Conservation (phyloP, 2,113 vertebrate genomes). For the Telmatochromis brichardi region DNA sequence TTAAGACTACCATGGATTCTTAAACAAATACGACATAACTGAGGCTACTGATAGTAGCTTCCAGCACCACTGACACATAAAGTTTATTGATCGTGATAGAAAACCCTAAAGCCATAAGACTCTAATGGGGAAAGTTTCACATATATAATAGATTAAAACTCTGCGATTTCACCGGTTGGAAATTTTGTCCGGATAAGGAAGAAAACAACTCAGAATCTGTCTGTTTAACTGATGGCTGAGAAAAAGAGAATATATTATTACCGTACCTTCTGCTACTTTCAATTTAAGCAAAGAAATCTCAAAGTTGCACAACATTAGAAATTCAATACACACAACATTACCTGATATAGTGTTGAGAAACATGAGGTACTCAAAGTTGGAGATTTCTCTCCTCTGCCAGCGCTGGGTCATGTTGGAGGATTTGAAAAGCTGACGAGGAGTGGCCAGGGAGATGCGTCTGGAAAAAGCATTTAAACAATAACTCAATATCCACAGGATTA, state of each 20-base stretch:
- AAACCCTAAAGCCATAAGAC: constrained; percentile 5
- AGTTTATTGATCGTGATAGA: constrained; percentile 40
- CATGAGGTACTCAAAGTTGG: constrained; percentile 99
- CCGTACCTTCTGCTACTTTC: background rate
- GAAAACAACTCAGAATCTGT: constrained; percentile 51
- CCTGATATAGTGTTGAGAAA: constrained; percentile 98
- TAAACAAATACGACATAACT: constrained; percentile 46
- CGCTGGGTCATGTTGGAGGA: constrained; percentile 99
- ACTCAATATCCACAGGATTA: background rate
- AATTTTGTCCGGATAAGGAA: background rate
- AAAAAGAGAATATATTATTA: background rate
- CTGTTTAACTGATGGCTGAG: constrained; percentile 22
- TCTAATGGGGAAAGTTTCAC: constrained; percentile 21
- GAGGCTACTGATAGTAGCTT: constrained; percentile 19
- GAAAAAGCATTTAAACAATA: background rate
- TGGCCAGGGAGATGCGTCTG: constrained; percentile 94
- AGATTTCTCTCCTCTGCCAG: constrained; percentile 97
- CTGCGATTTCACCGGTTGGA: background rate
- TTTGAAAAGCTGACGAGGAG: constrained; percentile 95
- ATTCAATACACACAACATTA: constrained; percentile 44
- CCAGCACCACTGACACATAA: constrained; percentile 10
- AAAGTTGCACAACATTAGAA: background rate
- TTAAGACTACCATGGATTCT: constrained; percentile 15
- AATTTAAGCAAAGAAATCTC: background rate
- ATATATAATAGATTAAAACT: constrained; percentile 26